phyloP scores from a whole-genome alignment of 2,797 vertebrate genomes.

The Urosaurus nigricauda region DNA sequence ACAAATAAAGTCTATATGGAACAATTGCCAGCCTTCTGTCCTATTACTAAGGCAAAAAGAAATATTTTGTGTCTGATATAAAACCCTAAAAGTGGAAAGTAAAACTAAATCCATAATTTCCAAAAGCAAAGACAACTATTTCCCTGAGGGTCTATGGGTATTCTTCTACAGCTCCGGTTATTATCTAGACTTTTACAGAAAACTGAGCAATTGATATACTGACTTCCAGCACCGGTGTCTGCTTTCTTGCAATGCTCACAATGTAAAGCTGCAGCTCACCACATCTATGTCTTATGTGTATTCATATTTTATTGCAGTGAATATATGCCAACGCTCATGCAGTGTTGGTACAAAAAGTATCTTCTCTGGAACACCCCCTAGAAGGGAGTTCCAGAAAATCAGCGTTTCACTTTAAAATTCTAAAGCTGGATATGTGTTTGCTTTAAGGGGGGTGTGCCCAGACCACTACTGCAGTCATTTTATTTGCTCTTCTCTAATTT shows the following conservation, averaged over 20 bases:
- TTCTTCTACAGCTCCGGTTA: background rate
- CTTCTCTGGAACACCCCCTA: background rate
- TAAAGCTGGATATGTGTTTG: background rate
- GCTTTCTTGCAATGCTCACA: background rate
- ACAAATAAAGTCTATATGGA: background rate
- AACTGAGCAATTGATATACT: no score
- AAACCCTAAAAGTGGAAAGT: background rate
- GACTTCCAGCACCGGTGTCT: background rate
- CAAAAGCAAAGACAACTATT: background rate
- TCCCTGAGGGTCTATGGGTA: background rate
- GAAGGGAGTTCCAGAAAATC: background rate
- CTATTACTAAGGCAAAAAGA: background rate
- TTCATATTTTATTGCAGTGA: no score
- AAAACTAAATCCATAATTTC: background rate
- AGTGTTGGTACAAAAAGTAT: background rate
- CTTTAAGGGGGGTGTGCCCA: background rate
- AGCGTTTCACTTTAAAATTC: background rate
- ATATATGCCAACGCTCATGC: background rate
- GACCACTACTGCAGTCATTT: slow-evolving; percentile 8
- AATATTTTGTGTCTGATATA: background rate
- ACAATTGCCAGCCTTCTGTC: no score
- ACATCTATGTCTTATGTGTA: background rate
- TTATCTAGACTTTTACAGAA: background rate
- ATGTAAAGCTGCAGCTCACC: background rate
- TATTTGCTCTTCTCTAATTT: background rate